Base-by-base conservation (phyloP, 2,888 invertebrate genomes). In the Blastobasis adustella region DNA sequence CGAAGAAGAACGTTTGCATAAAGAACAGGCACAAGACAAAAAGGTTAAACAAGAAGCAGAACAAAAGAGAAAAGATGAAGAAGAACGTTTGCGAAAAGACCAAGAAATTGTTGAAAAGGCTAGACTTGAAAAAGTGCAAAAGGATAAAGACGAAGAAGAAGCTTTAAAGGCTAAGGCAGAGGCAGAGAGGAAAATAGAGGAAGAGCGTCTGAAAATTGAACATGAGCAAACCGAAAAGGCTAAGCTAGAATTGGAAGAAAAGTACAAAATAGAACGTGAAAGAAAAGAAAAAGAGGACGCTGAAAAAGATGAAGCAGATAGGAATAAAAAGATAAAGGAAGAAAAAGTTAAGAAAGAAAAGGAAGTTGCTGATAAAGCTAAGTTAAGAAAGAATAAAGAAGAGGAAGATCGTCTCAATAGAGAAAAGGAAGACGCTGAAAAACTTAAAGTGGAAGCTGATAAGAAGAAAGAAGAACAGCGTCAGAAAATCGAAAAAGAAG, bases 271-370 rank as follows among this genome's bases (percentile, higher is more conserved):
- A 54, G 52, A 53, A 51, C 54, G 53, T 51, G 52, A 41, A 49
- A 54, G 41, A 48, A 54, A 40, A 47, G 52, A 36, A 53, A 51
- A 48, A 47, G 45, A 49, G 40, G 47, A 51, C 41, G 42, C 49
- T 40, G 23, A 50, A 67, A 46, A 56, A 56, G 46, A 58, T 51
- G 38, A 58, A 52, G 47, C 59, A 23, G 40, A 37, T 1, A 37
- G 47, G 46, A 49, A 47, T 37, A 51, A 52, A 49, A 47, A 55
- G 47, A 43, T 52, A 46, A 49, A n/a, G 42, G 53, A 46, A 41
- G 48, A 47, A 50, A 51, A 23, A 36, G 36, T 10, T 42, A 49
- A 55, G 48, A 48, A 52, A 50, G 61, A 54, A 46, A 40, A 55
- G 37, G 44, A 58, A 40, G 38, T 44, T 23, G 43, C 50, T 41